These are phyloP conservation scores for Brassicogethes aeneus DNA, from an alignment of 2,888 invertebrate genomes.

Conservation along the genomic window DNA sequence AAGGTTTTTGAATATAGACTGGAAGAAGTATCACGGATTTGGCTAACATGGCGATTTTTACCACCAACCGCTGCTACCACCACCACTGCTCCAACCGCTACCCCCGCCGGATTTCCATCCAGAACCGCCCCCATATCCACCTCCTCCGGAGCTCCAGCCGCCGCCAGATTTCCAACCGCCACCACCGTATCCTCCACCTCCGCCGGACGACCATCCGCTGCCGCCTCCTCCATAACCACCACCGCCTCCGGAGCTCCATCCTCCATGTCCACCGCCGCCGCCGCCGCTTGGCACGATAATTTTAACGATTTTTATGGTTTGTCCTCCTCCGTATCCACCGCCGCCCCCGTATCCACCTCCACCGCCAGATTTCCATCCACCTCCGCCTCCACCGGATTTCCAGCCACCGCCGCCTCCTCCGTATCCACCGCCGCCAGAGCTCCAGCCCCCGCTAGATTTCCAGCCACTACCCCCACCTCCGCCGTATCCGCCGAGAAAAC, in stretches of 20 bases:
- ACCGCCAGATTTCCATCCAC: conserved; percentile 15
- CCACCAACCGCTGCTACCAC: conserved; percentile 16
- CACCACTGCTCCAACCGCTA: conserved; percentile 14
- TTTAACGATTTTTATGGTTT: conserved; percentile 26
- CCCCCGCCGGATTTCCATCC: conserved; percentile 5
- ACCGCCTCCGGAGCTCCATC: conserved; percentile 6
- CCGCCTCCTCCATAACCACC: conserved; percentile 7
- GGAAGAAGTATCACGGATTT: too few species aligned
- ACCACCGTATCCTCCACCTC: conserved; percentile 20
- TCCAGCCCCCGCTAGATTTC: conserved; percentile 21
- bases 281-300: conserved; percentile 27
- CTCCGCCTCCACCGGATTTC: conserved; percentile 5
- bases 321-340: conserved; percentile 16
- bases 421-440: conserved; percentile 15
- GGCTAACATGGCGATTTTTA: too few species aligned
- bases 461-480: conserved; percentile 18
- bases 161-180: conserved; percentile 22
- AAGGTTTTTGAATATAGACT: too few species aligned
- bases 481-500: conserved; percentile 20
- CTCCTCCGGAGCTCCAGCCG: conserved; percentile 21
- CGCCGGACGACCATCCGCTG: conserved; percentile 14
- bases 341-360: conserved; percentile 12
- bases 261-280: conserved; percentile 7
- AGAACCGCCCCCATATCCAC: conserved; percentile 5
- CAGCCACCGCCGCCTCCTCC: conserved; percentile 1